Percentiles rank a stretch among this genome's conserved stretches.
Conservation (phyloP, 2,113 vertebrate genomes). For the Tupaia chinensis region DNA sequence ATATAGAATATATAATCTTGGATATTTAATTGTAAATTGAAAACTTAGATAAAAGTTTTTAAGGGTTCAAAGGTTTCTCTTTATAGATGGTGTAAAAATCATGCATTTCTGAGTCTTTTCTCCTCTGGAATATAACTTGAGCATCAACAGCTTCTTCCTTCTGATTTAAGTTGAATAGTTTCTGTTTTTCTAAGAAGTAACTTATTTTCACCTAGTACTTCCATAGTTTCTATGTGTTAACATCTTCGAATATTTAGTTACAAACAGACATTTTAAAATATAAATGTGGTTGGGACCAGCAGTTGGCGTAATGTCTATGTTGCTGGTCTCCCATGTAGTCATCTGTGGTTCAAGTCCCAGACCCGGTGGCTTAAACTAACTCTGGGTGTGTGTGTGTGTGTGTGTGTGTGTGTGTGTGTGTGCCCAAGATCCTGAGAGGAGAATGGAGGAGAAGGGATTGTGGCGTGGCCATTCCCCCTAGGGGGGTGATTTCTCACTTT, state of each 20-base stretch:
- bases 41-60: conserved; percentile 3
- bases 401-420: too few relatives aligned
- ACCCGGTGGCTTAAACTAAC: too few relatives aligned
- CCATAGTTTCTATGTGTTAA: conserved; percentile 20
- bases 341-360: too few relatives aligned
- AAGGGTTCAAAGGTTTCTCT: not conserved
- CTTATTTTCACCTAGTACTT: conserved; percentile 36
- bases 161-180: not conserved
- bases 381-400: too few relatives aligned
- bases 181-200: conserved; percentile 50
- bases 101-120: not conserved
- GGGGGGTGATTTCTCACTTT: too few relatives aligned
- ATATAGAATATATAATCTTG: not conserved
- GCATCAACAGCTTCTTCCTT: conserved; percentile 20
- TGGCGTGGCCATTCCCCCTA: too few relatives aligned
- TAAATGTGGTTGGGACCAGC: conserved; percentile 33
- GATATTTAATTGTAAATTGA: conserved; percentile 26
- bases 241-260: conserved; percentile 47
- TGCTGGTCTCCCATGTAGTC: too few relatives aligned
- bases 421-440: too few relatives aligned
- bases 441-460: too few relatives aligned
- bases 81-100: conserved; percentile 24
- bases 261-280: conserved; percentile 60
- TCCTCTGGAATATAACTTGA: not conserved
- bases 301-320: too few relatives aligned